Evolutionary conservation across 2,888 invertebrate genomes (phyloP).

Genomic region (Gymnoscelis rufifasciata): DNA sequence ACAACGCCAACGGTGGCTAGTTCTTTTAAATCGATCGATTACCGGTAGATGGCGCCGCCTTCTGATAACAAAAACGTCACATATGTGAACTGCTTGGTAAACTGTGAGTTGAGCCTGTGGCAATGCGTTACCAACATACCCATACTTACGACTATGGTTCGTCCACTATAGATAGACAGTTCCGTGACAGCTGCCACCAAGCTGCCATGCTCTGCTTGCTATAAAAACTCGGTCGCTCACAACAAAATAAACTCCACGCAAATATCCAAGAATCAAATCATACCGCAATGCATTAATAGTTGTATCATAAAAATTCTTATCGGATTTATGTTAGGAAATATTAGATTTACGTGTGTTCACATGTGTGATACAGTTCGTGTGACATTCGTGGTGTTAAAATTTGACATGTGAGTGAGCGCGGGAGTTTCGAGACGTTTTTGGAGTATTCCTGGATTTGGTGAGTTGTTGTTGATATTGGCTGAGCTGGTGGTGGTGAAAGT

Average conservation of each 20-base stretch:
- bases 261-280: constrained; percentile 1
- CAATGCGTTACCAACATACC: not conserved
- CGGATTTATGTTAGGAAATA: too few relatives aligned
- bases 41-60: too few relatives aligned
- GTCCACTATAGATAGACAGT: constrained; percentile 29
- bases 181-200: constrained; percentile 43
- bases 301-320: too few relatives aligned
- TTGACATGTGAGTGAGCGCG: constrained; percentile 60
- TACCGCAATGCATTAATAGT: not conserved
- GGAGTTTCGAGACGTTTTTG: constrained; percentile 50
- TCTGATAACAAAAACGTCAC: too few relatives aligned
- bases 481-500: constrained; percentile 55
- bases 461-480: constrained; percentile 23
- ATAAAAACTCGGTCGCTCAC: constrained; percentile 19
- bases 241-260: constrained; percentile 3
- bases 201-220: constrained; percentile 49
- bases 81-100: too few relatives aligned
- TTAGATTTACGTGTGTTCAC: constrained; percentile 22
- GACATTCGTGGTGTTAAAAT: constrained; percentile 40
- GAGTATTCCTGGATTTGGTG: constrained; percentile 21
- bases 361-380: constrained; percentile 32
- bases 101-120: constrained; percentile 42
- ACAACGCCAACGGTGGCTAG: too few relatives aligned
- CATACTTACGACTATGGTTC: too few relatives aligned
- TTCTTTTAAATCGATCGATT: too few relatives aligned